Base-by-base conservation (phyloP, 2,888 invertebrate genomes). In the Miltochrista miniata region DNA sequence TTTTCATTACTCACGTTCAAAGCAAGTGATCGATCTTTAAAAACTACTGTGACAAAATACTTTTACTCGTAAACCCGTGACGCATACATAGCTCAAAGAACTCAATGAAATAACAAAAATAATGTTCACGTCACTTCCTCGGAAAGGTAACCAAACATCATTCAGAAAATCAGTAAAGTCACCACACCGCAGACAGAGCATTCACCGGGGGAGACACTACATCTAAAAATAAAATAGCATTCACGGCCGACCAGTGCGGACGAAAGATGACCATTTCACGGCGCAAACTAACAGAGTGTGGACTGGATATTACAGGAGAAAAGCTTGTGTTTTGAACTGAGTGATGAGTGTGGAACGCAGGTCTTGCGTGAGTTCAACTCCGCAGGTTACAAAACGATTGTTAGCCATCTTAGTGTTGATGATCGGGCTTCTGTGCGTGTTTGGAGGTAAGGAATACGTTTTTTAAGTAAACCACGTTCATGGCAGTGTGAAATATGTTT, bases 381-480 rank as follows among this genome's bases (percentile, higher is more conserved):
- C 85, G 11, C 81, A 83, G 45, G 87, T 87, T 52, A 85, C 84
- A 29, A 83, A 79, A 54, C 75, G 87, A 1, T 70, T 90, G 18
- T 83, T 83, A 58, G 76, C 83, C 0, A 79, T 83, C 7, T 61
- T 90, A 1, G 81, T 85, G 56, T 63, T 88, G 41, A 75, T 87
- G 51, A 75, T 86, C 35, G 89, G 86, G 43, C 66, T 86, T 18
- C 57, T 86, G 36, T 87, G 87, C 66, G 67, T 90, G 48, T 82
- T 87, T 49, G 90, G 85, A 80, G 90, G 91, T 90, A 71, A 81
- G 81, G 33, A 12, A n/a, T n/a, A n/a, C n/a, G n/a, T n/a, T n/a
- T 12, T 24, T 42, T 64, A n/a, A n/a, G n/a, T n/a, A n/a, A n/a
- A n/a, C n/a, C n/a, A n/a, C n/a, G n/a, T n/a, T n/a, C n/a, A n/a